Conservation (phyloP, 2,888 invertebrate species). For the Cryptophagus acutangulus region DNA sequence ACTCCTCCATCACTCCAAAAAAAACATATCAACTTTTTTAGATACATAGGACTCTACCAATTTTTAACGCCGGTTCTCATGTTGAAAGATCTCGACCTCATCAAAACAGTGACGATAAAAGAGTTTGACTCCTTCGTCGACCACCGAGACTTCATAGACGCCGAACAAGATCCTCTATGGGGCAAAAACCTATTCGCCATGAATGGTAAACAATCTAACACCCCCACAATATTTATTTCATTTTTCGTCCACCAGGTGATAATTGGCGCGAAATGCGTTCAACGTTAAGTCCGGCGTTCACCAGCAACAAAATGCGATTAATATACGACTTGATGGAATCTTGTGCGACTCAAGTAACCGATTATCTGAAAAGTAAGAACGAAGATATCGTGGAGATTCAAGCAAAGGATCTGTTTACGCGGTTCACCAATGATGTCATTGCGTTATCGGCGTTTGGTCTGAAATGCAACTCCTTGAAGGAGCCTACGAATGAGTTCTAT, state of each 20-base stretch:
- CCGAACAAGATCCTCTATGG: slow-evolving; percentile 31
- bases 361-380: slow-evolving; percentile 6
- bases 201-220: too few species aligned
- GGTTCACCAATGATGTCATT: slow-evolving; percentile 58
- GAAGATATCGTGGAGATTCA: slow-evolving; percentile 27
- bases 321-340: slow-evolving; percentile 34
- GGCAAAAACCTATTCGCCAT: slow-evolving; percentile 31
- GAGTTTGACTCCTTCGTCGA: slow-evolving; percentile 45
- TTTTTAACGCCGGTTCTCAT: slow-evolving; percentile 32
- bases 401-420: slow-evolving; percentile 45
- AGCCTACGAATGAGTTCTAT: slow-evolving; percentile 54
- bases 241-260: too few species aligned
- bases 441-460: slow-evolving; percentile 56
- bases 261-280: slow-evolving; percentile 36
- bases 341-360: slow-evolving; percentile 23
- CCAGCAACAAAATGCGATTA: slow-evolving; percentile 38
- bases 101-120: slow-evolving; percentile 42
- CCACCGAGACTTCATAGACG: slow-evolving; percentile 30
- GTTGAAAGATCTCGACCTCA: slow-evolving; percentile 36
- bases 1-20: too few species aligned
- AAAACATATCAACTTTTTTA: too few species aligned
- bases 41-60: slow-evolving; percentile 34
- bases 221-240: too few species aligned
- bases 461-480: slow-evolving; percentile 52
- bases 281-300: slow-evolving; percentile 36